A percentile compares a stretch with the other conserved stretches of the same genome.
These are phyloP conservation scores for Hypocryptadius cinnamomeus DNA, from an alignment of 2,113 vertebrate species.

Conservation along the genomic window DNA sequence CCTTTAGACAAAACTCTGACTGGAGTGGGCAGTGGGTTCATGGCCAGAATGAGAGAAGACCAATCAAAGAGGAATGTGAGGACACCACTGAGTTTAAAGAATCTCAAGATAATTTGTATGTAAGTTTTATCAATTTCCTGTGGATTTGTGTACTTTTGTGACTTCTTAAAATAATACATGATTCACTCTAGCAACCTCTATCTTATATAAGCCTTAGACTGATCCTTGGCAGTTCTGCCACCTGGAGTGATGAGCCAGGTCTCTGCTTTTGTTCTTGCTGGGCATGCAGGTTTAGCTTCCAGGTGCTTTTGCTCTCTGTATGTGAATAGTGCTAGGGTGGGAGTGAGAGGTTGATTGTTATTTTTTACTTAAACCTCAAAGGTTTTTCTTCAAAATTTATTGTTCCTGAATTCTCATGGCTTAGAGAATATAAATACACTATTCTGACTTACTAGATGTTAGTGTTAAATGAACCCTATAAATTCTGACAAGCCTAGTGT, in stretches of 20 bases:
- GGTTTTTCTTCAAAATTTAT: neutral
- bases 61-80: neutral
- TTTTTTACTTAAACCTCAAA: neutral
- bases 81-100: neutral
- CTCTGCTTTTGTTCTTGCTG: neutral
- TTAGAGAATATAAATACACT: neutral
- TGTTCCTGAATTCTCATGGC: neutral
- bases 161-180: constrained; percentile 11
- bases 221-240: constrained; percentile 4
- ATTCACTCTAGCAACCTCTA: neutral
- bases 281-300: neutral
- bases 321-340: neutral
- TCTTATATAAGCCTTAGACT: neutral
- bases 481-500: neutral
- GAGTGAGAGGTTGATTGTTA: neutral
- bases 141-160: neutral
- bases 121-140: neutral
- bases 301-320: neutral
- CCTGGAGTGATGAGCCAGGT: neutral
- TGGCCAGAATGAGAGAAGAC: neutral
- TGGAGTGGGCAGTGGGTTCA: neutral
- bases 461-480: neutral
- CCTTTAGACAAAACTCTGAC: neutral
- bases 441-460: neutral
- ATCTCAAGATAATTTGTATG: neutral